Conservation (phyloP, 2,113 vertebrate genomes). For the Saguinus imperator region DNA sequence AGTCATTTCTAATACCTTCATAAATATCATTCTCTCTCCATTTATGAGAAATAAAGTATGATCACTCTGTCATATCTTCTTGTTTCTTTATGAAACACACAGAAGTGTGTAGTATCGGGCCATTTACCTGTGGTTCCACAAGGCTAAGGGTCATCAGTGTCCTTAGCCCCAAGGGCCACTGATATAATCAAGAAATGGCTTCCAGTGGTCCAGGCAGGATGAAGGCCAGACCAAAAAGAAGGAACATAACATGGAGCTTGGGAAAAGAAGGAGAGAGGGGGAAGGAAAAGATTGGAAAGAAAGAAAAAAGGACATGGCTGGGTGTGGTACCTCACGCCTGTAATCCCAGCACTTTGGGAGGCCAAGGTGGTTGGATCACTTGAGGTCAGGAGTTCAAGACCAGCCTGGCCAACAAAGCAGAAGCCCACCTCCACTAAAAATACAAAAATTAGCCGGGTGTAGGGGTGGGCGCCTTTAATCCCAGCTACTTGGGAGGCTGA, state of each 20-base stretch:
- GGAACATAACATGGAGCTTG: not conserved
- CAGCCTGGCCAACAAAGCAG: too few species aligned
- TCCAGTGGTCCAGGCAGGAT: not conserved
- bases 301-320: not conserved
- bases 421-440: too few species aligned
- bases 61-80: slow-evolving; percentile 23
- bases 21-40: slow-evolving; percentile 6
- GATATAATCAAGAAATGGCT: not conserved
- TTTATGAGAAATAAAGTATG: slow-evolving; percentile 35
- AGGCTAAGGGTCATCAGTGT: not conserved
- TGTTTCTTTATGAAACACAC: slow-evolving; percentile 9
- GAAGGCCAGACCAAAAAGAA: slow-evolving; percentile 26
- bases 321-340: too few species aligned
- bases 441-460: too few species aligned
- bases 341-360: too few species aligned
- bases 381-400: too few species aligned
- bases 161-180: not conserved
- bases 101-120: not conserved
- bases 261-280: not conserved
- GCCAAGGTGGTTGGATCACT: too few species aligned
- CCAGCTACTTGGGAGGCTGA: too few species aligned
- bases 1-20: slow-evolving; percentile 67
- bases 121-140: not conserved
- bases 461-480: too few species aligned
- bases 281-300: not conserved